Evolutionary conservation across 1,140 invertebrate species (phyloP).

Genomic region (Chrysomallon squamiferum): DNA sequence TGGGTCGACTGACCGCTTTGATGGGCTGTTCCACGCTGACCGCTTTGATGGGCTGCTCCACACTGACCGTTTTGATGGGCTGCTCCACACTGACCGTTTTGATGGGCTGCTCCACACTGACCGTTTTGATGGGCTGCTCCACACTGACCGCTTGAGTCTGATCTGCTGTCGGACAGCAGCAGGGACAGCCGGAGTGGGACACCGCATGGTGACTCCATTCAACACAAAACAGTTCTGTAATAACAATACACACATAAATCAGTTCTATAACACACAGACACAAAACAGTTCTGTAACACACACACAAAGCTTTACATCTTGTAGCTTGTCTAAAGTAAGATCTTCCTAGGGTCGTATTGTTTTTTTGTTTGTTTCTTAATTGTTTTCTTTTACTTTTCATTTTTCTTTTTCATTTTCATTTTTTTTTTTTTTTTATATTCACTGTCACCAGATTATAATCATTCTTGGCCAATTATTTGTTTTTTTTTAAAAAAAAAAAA

Average conservation of each 20-base stretch:
- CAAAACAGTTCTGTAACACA: too few species aligned
- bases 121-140: slow-evolving; percentile 4
- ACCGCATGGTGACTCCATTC: slow-evolving; percentile 91
- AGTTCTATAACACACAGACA: too few species aligned
- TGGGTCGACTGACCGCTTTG: slow-evolving; percentile 49
- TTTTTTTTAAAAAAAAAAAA: too few species aligned
- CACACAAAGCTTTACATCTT: too few species aligned
- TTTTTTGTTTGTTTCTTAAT: too few species aligned
- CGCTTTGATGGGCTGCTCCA: slow-evolving; percentile 9
- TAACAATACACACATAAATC: slow-evolving; percentile 19
- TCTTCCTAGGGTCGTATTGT: too few species aligned
- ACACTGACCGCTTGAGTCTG: slow-evolving; percentile 45
- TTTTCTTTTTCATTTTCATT: too few species aligned
- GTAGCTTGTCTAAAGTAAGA: too few species aligned
- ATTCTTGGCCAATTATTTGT: too few species aligned
- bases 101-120: slow-evolving; percentile 54
- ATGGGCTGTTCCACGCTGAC: neutral
- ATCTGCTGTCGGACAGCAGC: slow-evolving; percentile 10
- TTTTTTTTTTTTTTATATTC: too few species aligned
- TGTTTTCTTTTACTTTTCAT: too few species aligned
- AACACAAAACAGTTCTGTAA: slow-evolving; percentile 77
- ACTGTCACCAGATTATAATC: too few species aligned
- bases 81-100: slow-evolving; percentile 66
- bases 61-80: slow-evolving; percentile 72
- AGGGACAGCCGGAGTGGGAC: slow-evolving; percentile 87